Evolutionary conservation across 2,888 invertebrate species (phyloP), one percentile per base, ranked within the genome.

Genomic region (Microlaimidae sp.): DNA sequence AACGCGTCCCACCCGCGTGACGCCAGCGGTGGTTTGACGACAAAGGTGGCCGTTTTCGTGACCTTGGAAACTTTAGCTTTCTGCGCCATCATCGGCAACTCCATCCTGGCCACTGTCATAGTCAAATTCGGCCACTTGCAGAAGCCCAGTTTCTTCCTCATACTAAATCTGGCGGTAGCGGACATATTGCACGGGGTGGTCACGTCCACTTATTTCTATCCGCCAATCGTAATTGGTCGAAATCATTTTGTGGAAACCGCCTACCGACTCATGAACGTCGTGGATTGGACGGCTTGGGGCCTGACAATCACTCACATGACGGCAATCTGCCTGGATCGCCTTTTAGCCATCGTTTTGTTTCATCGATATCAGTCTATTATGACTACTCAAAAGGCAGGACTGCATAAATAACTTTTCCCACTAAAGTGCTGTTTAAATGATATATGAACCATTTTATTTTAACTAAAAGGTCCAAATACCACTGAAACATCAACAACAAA

Each of bases 281-380:
- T 67, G 55, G 68, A 68, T 53, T 68, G 68, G 68, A 66, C 67
- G 2, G 68, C 67, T 21, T 68, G 68, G 68, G 63, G 65, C 29
- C 64, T 69, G 43, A 69, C 68, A 21, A 52, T 67, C 43, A 69
- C 28, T 5, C 47, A 56, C 47, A 55, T 56, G 54, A 61, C 64
- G 1, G 68, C 66, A 26, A 67, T 68, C 41, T 65, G 68, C 46
- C 50, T 69, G n/a, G 68, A 68, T 53, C 61, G 68, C 21, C 57
- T 66, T 38, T 57, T 66, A 5, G 68, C 68, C 24, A 66, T 68
- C 23, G 21, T 47, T 13, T 7, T 26, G 7, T 43, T 10, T 21
- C 17, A 21, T 19, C n/a, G 23, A 43, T 43, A 43, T 43, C 7
- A 7, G 43, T 5, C 5, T 10, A n/a, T 43, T 5, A 43, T 43